Base-by-base conservation (phyloP, 2,113 vertebrate genomes). In the Lamprologus speciosus region DNA sequence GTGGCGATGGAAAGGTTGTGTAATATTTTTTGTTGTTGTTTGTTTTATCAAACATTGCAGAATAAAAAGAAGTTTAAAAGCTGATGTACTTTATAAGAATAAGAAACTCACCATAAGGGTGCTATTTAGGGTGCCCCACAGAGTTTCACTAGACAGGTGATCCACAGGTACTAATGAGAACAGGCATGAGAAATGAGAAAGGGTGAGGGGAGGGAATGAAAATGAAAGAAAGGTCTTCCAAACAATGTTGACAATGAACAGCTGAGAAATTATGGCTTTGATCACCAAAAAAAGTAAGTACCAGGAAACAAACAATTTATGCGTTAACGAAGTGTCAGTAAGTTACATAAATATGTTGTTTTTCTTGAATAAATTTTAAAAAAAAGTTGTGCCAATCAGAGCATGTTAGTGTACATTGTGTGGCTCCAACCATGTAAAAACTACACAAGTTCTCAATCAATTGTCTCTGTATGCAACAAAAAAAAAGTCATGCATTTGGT, bases 1-100 rank as follows among this genome's bases (percentile, higher is more conserved):
- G 35, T 3, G n/a, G 0, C 0, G 7, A 42, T 14, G 35, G 65
- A 23, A 70, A 23, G 12, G 0, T 70, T 70, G n/a, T 3, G 58
- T 35, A 63, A 63, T 35, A 12, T 35, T 11, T 60, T 11, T 21
- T 63, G 0, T 63, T 19, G 9, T 60, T 63, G 58, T 63, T 33
- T 63, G 58, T 33, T 63, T 63, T 35, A 63, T 63, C 31, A 63
- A 35, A 63, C 31, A 65, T 35, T 65, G 17, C 9, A 8, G 0
- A 65, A 63, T 63, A 60, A 63, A 63, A 63, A 65, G 0, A n/a
- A 11, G 0, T 63, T 65, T 65, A n/a, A 31, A 17, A 60, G 8
- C 4, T 0, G 14, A 31, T 31, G 8, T 17, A 60, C 57, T 60
- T 60, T 10, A 17, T 60, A 31, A 35, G 33, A 37, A 21, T n/a